Base-by-base conservation (phyloP, 2,888 invertebrate genomes). In the Coremacera marginata region DNA sequence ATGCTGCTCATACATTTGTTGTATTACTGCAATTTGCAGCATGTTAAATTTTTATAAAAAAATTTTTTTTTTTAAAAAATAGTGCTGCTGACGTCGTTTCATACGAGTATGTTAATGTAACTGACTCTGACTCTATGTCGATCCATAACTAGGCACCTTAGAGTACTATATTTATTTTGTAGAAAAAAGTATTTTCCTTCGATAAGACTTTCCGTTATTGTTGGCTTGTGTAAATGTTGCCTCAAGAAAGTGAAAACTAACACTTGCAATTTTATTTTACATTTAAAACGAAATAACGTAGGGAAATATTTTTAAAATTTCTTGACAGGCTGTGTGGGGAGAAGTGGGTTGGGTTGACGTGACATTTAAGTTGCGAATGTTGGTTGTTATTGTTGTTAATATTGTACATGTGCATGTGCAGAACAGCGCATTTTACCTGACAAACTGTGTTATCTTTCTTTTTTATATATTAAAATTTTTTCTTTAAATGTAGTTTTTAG, bases 231-330 rank as follows among this genome's bases (percentile, higher is more conserved):
- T 27, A 62, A 62, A 62, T 62, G 62, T 62, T 62, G 62, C 62
- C 62, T 25, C 62, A 62, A 62, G 62, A 62, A 62, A 62, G 62
- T 62, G 62, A 62, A 62, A 25, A 62, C 16, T 19, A 16, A 52
- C n/a, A 52, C n/a, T 52, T 52, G 16, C 52, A 19, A 52, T n/a
- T 52, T 52, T n/a, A 19, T 19, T 19, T 52, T 52, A 19, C 19
- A 19, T 52, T 52, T 52, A 37, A 5, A 8, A 7, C 37, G 5
- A 37, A 37, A 37, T n/a, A 37, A 7, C 7, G 37, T 37, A 37
- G 37, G 37, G 37, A 37, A 37, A 37, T 37, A 37, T 37, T 37
- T 37, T 7, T 7, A 37, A 37, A 37, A 37, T 37, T 37, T 8
- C 37, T 37, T 37, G 8, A 37, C 37, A 37, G 5, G 5, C 7